Base-by-base conservation (phyloP, 2,113 vertebrate species). In the Galbula dea region DNA sequence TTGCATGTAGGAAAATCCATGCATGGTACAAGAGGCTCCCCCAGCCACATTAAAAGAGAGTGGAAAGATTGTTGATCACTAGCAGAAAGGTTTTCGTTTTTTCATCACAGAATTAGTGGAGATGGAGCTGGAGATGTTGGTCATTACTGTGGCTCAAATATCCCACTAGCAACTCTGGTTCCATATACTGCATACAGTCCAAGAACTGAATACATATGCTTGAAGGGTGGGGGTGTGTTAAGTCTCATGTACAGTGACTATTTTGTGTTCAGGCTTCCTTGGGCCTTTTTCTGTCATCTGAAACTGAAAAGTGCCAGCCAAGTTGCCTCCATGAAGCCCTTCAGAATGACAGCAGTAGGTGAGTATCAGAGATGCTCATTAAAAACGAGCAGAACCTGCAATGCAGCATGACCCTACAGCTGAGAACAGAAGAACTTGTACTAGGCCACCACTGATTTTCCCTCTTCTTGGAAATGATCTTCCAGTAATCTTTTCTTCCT, bases 21-120 rank as follows among this genome's bases (percentile, higher is more conserved):
- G 9, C 4, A 0, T 3, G 17, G n/a, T 45, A 18, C 1, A 0
- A 57, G 15, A 51, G 21, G 41, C 26, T 89, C 29, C 29, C 21
- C 29, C 4, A 7, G 41, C 14, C 2, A 1, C 9, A 3, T 15
- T 30, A 10, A 26, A 41, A 49, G 54, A 61, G 5, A 27, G 34
- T 18, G 24, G 29, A 51, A 36, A 36, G 43, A 32, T 0, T 11
- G 7, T 6, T 30, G 10, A 57, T 46, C 24, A 24, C 11, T 16
- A 62, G 41, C 54, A 49, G 27, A 61, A 57, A 67, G 19, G 2
- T 21, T 52, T n/a, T 32, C 8, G 23, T 27, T 18, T 69, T 54
- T 55, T 55, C 39, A n/a, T 21, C 8, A 32, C n/a, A 49, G 39
- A 39, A 48, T 37, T 37, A 55, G 66, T 5, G 24, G n/a, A 49